A percentile compares a stretch with the other conserved stretches of the same genome.
Conservation (phyloP, 2,113 vertebrate genomes). For the Chinchilla lanigera region DNA sequence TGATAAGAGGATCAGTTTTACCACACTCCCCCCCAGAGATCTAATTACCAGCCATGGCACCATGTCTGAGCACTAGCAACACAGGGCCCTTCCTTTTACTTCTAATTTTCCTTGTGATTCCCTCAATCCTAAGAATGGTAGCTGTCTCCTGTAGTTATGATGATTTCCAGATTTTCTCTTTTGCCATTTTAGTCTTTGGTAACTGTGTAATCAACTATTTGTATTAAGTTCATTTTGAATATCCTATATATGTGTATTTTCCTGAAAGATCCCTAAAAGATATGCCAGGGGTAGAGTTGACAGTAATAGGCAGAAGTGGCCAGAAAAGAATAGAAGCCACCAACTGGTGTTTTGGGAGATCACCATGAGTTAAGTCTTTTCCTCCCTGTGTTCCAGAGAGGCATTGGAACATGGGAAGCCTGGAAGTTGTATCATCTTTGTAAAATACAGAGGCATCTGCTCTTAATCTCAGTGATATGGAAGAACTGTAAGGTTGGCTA, state of each 20-base stretch:
- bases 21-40: background rate
- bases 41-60: background rate
- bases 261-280: background rate
- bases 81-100: background rate
- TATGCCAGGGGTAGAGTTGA: background rate
- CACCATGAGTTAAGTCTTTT: background rate
- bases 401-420: background rate
- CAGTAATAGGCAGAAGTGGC: background rate
- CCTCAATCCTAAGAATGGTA: background rate
- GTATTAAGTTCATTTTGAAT: background rate
- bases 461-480: background rate
- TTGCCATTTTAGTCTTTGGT: background rate
- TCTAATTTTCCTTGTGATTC: background rate
- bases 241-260: background rate
- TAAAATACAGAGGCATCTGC: background rate
- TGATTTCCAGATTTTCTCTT: background rate
- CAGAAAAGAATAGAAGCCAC: background rate
- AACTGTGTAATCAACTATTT: background rate
- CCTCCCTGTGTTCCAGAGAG: too few relatives aligned
- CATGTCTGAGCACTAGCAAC: background rate
- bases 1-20: background rate
- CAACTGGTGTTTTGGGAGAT: background rate
- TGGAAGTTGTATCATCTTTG: background rate
- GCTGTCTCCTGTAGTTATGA: background rate
- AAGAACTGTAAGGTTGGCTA: background rate